These are phyloP conservation scores for Phytoseiulus persimilis DNA, from an alignment of 2,888 invertebrate species.

Conservation along the genomic window DNA sequence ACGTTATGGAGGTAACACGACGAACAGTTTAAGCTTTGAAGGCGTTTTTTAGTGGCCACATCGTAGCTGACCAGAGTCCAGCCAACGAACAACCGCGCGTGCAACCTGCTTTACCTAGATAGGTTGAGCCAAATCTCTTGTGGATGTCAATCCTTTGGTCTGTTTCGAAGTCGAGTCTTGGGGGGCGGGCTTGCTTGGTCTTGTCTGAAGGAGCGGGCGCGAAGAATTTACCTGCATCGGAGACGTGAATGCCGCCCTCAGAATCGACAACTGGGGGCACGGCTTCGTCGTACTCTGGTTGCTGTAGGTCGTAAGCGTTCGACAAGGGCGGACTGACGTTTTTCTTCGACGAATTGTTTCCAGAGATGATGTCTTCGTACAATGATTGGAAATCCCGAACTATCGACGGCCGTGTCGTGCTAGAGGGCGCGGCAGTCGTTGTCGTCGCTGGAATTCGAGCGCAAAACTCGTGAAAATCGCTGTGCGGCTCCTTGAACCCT, in stretches of 20 bases:
- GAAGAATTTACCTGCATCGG: slow-evolving; percentile 42
- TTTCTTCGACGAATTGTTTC: slow-evolving; percentile 21
- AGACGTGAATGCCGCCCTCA: slow-evolving; percentile 45
- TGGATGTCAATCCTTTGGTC: slow-evolving; percentile 37
- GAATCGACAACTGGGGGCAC: slow-evolving; percentile 45
- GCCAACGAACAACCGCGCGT: neutral
- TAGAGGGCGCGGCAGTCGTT: neutral
- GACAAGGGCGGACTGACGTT: slow-evolving; percentile 14
- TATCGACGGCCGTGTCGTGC: slow-evolving; percentile 19
- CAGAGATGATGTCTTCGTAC: slow-evolving; percentile 37
- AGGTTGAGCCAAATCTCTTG: slow-evolving; percentile 34
- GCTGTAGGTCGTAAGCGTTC: slow-evolving; percentile 44
- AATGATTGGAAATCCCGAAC: slow-evolving; percentile 31
- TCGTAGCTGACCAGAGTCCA: neutral
- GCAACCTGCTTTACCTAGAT: slow-evolving; percentile 22
- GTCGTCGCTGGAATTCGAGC: neutral
- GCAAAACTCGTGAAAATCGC: neutral
- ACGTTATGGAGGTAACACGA: neutral
- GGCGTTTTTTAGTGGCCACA: neutral
- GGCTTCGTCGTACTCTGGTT: slow-evolving; percentile 45
- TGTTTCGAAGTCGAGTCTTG: slow-evolving; percentile 30
- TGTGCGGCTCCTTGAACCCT: too few relatives aligned
- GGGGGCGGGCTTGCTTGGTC: slow-evolving; percentile 11
- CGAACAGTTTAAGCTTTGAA: neutral
- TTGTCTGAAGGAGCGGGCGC: neutral